phyloP scores from a whole-genome alignment of 2,113 vertebrate species.

The Opisthocomus hoazin region DNA sequence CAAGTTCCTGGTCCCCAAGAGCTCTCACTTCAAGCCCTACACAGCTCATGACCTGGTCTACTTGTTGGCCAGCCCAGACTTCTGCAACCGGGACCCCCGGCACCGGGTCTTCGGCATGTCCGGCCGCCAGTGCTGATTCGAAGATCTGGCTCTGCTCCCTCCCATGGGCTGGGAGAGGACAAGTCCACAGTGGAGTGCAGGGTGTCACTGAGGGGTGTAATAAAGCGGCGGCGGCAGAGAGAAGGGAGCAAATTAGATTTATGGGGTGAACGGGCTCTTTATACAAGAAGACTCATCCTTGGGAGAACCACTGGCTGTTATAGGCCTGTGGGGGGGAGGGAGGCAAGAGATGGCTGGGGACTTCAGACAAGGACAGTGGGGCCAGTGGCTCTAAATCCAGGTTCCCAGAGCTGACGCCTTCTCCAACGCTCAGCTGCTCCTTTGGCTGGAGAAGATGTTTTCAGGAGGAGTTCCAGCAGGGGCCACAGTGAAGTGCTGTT shows the following conservation, averaged over 20 bases:
- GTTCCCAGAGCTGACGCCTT: not conserved
- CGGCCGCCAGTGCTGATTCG: conserved; percentile 67
- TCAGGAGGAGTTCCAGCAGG: not conserved
- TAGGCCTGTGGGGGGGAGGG: too few species aligned
- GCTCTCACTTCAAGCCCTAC: conserved; percentile 74
- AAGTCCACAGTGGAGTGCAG: not conserved
- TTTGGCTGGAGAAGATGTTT: not conserved
- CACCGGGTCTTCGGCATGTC: conserved; percentile 68
- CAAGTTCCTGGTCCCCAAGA: conserved; percentile 73
- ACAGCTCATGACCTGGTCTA: conserved; percentile 72
- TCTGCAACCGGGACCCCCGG: conserved; percentile 66
- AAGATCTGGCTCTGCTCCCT: not conserved
- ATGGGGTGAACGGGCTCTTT: not conserved
- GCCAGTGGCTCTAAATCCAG: not conserved
- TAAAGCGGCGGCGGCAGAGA: not conserved
- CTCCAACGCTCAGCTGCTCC: not conserved
- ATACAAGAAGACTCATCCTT: not conserved
- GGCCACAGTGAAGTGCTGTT: not conserved
- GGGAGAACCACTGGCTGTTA: not conserved
- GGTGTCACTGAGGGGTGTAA: not conserved
- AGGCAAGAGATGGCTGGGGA: not conserved
- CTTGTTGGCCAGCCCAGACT: conserved; percentile 73
- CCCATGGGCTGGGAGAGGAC: fast-evolving
- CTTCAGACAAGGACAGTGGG: not conserved
- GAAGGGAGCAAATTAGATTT: not conserved